These are phyloP conservation scores for Drosophila ironensis DNA, from an alignment of 1,140 invertebrate genomes.

Conservation along the genomic window DNA sequence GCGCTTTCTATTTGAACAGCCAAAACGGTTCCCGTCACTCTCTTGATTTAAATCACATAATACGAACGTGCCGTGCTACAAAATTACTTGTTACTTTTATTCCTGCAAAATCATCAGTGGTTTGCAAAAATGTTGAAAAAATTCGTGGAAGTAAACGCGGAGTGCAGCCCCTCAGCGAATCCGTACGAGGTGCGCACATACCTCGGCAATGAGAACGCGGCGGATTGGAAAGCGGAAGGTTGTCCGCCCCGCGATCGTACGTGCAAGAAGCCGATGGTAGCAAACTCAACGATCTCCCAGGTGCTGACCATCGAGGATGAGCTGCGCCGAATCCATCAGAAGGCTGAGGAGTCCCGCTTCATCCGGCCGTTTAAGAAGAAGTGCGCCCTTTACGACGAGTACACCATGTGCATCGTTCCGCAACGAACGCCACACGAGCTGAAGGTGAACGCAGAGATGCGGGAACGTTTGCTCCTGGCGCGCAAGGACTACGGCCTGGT, in stretches of 20 bases:
- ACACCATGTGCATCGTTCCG: constrained; percentile 59
- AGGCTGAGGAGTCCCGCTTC: constrained; percentile 65
- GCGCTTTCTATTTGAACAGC: not conserved
- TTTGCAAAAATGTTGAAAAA: constrained; percentile 70
- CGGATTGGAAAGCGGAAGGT: constrained; percentile 59
- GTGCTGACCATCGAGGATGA: constrained; percentile 76
- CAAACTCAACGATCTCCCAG: constrained; percentile 61
- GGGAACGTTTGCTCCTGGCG: constrained; percentile 48
- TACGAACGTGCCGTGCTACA: constrained; percentile 7
- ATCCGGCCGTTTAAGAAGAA: constrained; percentile 38
- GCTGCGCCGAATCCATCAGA: constrained; percentile 60
- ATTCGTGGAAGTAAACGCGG: constrained; percentile 70
- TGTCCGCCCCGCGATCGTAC: constrained; percentile 53
- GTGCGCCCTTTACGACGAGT: constrained; percentile 60
- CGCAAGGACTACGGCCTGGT: constrained; percentile 38
- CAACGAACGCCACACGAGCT: constrained; percentile 58
- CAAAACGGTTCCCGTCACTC: not conserved
- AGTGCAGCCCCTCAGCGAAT: constrained; percentile 65
- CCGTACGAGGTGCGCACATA: constrained; percentile 75
- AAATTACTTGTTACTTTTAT: constrained; percentile 43
- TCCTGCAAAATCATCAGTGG: constrained; percentile 44
- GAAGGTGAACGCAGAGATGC: constrained; percentile 56
- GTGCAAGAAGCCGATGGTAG: constrained; percentile 53
- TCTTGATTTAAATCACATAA: constrained; percentile 7
- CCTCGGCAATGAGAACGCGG: constrained; percentile 50